Evolutionary conservation across 2,113 vertebrate species (phyloP), one percentile per base, ranked within the genome.

Genomic region (Centropus bengalensis): DNA sequence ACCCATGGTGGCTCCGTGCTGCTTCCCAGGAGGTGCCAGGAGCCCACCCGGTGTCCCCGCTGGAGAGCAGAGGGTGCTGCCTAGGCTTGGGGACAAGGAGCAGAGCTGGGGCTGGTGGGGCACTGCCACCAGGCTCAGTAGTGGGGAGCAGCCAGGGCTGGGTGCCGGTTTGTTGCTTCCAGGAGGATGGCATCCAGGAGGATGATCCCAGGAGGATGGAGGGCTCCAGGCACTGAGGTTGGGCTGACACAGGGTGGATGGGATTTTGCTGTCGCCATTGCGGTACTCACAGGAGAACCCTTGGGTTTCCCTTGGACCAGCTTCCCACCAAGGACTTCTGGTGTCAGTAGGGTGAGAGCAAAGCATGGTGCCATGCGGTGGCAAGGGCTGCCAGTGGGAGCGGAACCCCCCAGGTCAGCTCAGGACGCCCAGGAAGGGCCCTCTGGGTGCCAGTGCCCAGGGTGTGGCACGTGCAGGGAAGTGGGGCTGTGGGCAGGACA

Each of bases 41-140:
- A 64, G 6, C 22, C 45, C 7, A 2, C 14, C 15, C 33, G 0
- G 0, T 2, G 21, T 68, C 67, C 86, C 83, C 2, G 0, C 32
- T 30, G 79, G 38, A 21, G 33, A 52, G 32, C 56, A 52, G 52
- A 71, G 1, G 0, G 22, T 3, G 51, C 3, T 58, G 66, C 21
- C 54, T 42, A 12, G n/a, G 42, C 28, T 2, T 20, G 52, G 85
- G 94, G 62, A 79, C 44, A 20, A 38, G 33, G 36, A 45, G 44
- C 4, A 2, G 62, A 33, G 55, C n/a, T 59, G 44, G 51, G 49
- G 30, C 32, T 59, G 24, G 22, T 2, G 28, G 36, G 49, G 47
- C 6, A 0, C 21, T 1, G 40, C 51, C 0, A 1, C 12, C 24
- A 33, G 12, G 27, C 30, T 10, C 6, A 3, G 67, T 5, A 38